A percentile compares a stretch with the other conserved stretches of the same genome.
Conservation (phyloP, 2,113 vertebrate species). For the Pedetes capensis region DNA sequence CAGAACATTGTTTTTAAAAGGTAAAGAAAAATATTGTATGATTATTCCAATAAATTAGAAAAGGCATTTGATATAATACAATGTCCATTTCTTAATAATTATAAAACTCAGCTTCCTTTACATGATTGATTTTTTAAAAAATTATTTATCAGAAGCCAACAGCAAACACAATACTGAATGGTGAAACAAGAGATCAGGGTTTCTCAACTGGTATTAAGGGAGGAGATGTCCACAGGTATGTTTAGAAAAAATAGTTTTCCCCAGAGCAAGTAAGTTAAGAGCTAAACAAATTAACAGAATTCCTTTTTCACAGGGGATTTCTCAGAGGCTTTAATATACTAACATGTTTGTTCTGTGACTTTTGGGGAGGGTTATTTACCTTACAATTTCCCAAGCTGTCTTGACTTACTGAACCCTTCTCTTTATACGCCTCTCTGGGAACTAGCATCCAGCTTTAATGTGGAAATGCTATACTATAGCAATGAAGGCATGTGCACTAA, state of each 20-base stretch:
- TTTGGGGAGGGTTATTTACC: not conserved
- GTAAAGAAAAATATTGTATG: not conserved
- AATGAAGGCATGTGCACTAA: not conserved
- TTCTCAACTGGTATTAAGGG: not conserved
- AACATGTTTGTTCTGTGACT: not conserved
- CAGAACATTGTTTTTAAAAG: not conserved
- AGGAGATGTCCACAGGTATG: not conserved
- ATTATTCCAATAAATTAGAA: not conserved
- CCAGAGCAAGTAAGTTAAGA: conserved; percentile 21
- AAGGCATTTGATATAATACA: not conserved
- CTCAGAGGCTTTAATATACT: not conserved
- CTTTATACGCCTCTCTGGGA: not conserved
- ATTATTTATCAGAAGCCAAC: conserved; percentile 10
- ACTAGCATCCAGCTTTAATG: not conserved
- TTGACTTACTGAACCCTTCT: not conserved
- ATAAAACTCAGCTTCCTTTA: not conserved
- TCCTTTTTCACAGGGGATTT: not conserved
- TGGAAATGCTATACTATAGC: not conserved
- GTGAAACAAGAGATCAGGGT: not conserved
- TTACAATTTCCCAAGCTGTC: not conserved
- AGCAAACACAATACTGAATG: not conserved
- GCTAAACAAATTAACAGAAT: conserved; percentile 21
- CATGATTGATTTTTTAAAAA: not conserved
- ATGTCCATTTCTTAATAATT: not conserved
- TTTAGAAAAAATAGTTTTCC: conserved; percentile 7